These are phyloP conservation scores for Sigmodon hispidus DNA, from an alignment of 2,113 vertebrate genomes.

Conservation along the genomic window DNA sequence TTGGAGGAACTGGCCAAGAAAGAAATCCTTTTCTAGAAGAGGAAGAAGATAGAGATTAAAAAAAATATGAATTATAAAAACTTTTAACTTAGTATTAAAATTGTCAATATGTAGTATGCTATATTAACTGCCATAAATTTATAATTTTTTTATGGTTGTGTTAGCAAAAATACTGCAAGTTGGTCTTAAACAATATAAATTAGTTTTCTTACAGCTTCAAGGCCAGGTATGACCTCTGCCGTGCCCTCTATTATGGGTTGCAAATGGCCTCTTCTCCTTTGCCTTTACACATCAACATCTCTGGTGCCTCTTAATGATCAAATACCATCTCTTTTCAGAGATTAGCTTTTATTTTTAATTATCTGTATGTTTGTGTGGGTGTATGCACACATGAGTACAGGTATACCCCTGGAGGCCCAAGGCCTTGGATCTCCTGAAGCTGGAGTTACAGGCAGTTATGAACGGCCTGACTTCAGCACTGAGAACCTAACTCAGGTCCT, in stretches of 20 bases:
- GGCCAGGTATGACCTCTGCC: background rate
- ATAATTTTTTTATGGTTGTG: background rate
- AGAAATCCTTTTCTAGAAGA: slow-evolving; percentile 16
- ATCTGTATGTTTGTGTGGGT: background rate
- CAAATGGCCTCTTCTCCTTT: background rate
- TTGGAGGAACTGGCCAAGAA: slow-evolving; percentile 26
- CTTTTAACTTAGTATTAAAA: slow-evolving; percentile 29
- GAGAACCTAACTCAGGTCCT: background rate
- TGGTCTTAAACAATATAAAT: background rate
- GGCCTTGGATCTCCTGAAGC: background rate
- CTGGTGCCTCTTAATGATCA: background rate
- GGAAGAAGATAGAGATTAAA: background rate
- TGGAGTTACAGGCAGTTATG: background rate
- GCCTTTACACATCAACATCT: background rate
- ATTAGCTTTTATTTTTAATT: background rate
- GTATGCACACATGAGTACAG: background rate
- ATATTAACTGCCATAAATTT: slow-evolving; percentile 24
- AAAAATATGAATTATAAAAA: background rate
- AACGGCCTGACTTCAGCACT: background rate
- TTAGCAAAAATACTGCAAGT: background rate
- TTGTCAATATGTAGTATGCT: background rate
- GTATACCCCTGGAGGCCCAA: background rate
- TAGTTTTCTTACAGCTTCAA: slow-evolving; percentile 25
- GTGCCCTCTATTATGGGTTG: background rate
- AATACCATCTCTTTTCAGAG: background rate